Evolutionary conservation across 2,797 vertebrate species (phyloP), one percentile per base, ranked within the genome.

Genomic region (Rhinophrynus dorsalis): DNA sequence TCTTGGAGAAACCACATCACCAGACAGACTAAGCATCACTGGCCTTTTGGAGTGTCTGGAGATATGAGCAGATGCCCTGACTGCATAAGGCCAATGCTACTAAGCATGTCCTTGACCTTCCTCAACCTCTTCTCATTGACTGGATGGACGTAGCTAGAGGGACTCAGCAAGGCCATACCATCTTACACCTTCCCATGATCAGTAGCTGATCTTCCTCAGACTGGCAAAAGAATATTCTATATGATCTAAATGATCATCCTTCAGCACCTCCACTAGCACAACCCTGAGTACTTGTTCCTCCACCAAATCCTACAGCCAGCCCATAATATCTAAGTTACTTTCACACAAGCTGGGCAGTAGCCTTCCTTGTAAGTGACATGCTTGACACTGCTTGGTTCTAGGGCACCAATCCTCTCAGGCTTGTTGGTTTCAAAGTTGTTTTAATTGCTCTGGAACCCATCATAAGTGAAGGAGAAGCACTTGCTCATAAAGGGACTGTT

Each of bases 111-210:
- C 0, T 80, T 85, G 40, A 99, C 92, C 82, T 92, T 98, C 77
- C 86, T 93, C 18, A 99, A 83, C 1, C 94, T 89, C 69, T 94
- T 94, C 32, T 98, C 94, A 0, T 89, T 95, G 66, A 94, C 89
- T 0, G 91, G 82, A 18, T 93, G 90, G 27, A 98, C 89, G 0
- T 97, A 98, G 84, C 95, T 97, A 83, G 94, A 85, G 0, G 96
- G 86, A 10, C 96, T 93, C 52, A 99, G 86, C 35, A 96, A 80
- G 2, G 97, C 97, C 83, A 94, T 93, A n/a, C 97, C 96, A 0
- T 99, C 96, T 1, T 94, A 93, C 73, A 98, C 97, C 52, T 94
- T 89, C 96, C 96, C 94, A 96, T 98, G 74, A 99, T 94, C 80
- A 99, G 86, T 73, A 98, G 82, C 0, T 94, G 92, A 73, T 90